Base-by-base conservation (phyloP, 2,888 invertebrate genomes). In the Amorpha juglandis region DNA sequence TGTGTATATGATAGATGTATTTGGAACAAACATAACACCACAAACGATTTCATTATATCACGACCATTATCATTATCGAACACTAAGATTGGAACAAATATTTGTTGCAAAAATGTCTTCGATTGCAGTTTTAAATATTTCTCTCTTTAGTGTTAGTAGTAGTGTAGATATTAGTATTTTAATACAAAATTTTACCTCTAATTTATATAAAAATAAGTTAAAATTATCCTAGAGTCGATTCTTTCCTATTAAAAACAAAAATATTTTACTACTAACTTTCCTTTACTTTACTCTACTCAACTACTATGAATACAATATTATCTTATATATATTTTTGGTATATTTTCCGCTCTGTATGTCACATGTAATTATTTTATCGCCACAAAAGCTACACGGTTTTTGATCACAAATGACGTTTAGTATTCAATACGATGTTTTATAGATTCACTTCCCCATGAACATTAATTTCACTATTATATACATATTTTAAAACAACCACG, bases 321-420 rank as follows among this genome's bases (percentile, higher is more conserved):
- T 19, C 42, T 58, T 14, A 19, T 42, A 58, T 42, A 58, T 58
- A 38, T 27, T 27, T 27, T 27, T 27, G 19, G 19, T 16, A 84
- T 78, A 83, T 83, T 82, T 88, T 84, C 83, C 87, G 89, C 86
- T 89, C 88, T 86, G 81, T 77, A 86, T 81, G 79, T 69, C 71
- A 64, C 67, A 62, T 69, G 70, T 72, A 75, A 78, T 79, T 74
- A 81, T 83, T 72, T 75, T 67, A 75, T 77, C 75, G 72, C 74
- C 68, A 77, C 74, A 81, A 76, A 72, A 80, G 74, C 73, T 80
- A 71, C 72, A 89, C 87, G 89, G 80, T 87, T 71, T 84, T 85
- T 88, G 82, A 73, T 81, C 84, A 78, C 81, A 74, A 80, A 87
- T 85, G 55, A 58, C 64, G 55, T 65, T 65, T 58, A 48, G 3